A percentile compares a stretch with the other conserved stretches of the same genome.
Evolutionary conservation across 2,888 invertebrate genomes (phyloP).

Genomic region (Phaonia tiefii): DNA sequence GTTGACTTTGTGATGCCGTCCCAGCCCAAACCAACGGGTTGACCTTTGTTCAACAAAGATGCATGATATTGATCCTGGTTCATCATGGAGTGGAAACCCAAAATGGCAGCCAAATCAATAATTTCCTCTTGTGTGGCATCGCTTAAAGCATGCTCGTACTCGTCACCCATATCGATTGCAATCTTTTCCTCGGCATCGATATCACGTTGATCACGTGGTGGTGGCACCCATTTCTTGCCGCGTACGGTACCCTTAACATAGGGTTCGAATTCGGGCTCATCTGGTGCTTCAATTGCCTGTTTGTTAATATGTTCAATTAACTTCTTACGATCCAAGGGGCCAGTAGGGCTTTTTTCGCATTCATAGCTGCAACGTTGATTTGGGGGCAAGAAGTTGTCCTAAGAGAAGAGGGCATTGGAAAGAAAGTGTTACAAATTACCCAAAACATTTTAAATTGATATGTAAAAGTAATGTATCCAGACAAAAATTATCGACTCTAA

Average conservation of each 20-base stretch:
- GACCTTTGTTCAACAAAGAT: constrained; percentile 94
- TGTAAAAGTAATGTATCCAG: too few species aligned
- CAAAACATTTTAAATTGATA: too few species aligned
- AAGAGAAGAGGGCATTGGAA: background rate
- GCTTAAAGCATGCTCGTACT: constrained; percentile 94
- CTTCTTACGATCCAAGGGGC: constrained; percentile 96
- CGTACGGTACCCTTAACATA: constrained; percentile 94
- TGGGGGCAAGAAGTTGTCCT: constrained; percentile 98
- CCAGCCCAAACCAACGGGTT: constrained; percentile 94
- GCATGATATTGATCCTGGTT: constrained; percentile 99
- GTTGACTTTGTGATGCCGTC: constrained; percentile 97
- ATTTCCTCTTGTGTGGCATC: constrained; percentile 96
- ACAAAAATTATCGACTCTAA: too few species aligned
- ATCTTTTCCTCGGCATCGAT: constrained; percentile 95
- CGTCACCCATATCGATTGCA: constrained; percentile 95
- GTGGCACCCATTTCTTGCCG: constrained; percentile 95
- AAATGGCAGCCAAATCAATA: constrained; percentile 98
- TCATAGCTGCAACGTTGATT: constrained; percentile 97
- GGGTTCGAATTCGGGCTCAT: constrained; percentile 97
- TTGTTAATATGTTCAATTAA: constrained; percentile 98
- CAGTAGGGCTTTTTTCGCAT: constrained; percentile 97
- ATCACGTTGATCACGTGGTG: constrained; percentile 86
- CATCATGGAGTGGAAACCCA: constrained; percentile 99
- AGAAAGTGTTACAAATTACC: constrained; percentile 5
- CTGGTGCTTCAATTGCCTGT: constrained; percentile 98